These are phyloP conservation scores for Agriotes lineatus DNA, from an alignment of 2,888 invertebrate species.

Conservation along the genomic window DNA sequence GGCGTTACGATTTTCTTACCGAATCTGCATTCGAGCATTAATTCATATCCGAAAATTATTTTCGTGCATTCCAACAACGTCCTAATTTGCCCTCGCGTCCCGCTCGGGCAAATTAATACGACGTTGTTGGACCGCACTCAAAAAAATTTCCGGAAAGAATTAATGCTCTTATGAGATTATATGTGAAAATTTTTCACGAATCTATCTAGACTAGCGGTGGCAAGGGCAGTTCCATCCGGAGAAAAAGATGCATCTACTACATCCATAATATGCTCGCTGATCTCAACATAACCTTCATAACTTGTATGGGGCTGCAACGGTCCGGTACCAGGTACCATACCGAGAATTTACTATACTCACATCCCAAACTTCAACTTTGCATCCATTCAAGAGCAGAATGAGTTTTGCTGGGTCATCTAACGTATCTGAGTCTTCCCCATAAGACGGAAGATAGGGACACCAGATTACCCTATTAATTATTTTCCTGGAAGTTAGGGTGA, in stretches of 20 bases:
- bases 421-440: conserved; percentile 69
- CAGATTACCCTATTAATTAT: conserved; percentile 78
- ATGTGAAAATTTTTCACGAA: conserved; percentile 94
- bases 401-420: conserved; percentile 82
- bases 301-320: conserved; percentile 63
- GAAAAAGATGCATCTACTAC: conserved; percentile 91
- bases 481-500: conserved; percentile 60
- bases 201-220: conserved; percentile 90
- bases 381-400: conserved; percentile 84
- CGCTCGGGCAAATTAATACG: no score
- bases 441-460: conserved; percentile 91
- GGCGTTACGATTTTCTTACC: no score
- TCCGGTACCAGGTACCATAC: conserved; percentile 64
- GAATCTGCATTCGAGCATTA: no score
- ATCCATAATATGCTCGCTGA: conserved; percentile 72
- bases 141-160: no score
- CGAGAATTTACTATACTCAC: conserved; percentile 65
- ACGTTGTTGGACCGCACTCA: no score
- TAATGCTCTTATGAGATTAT: no score
- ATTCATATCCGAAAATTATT: no score
- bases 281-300: conserved; percentile 69
- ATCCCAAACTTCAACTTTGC: conserved; percentile 73
- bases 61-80: no score
- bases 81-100: no score
- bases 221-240: conserved; percentile 94